Conservation (phyloP, 2,113 vertebrate species). For the Gavialis gangeticus region DNA sequence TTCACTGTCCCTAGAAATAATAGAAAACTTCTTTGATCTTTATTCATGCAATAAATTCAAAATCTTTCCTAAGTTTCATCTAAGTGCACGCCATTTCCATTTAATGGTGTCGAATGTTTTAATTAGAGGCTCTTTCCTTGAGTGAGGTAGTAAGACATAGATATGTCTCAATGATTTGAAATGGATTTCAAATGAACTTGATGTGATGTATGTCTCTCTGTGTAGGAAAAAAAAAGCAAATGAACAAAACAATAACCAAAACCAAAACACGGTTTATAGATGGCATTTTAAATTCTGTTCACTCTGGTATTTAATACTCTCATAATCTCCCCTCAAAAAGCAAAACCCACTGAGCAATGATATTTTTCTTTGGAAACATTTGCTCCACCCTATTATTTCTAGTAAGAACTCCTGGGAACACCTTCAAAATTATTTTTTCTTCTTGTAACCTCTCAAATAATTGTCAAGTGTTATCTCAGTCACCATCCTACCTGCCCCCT, state of each 20-base stretch:
- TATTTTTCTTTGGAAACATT: not conserved
- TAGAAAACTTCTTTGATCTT: not conserved
- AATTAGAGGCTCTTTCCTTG: constrained; percentile 17
- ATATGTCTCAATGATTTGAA: not conserved
- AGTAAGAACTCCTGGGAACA: not conserved
- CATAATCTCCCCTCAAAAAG: not conserved
- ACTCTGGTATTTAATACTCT: not conserved
- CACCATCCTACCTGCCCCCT: not conserved
- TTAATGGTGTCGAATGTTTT: not conserved
- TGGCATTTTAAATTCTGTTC: not conserved
- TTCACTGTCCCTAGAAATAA: not conserved
- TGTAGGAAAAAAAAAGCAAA: rapidly evolving
- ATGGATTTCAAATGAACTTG: not conserved
- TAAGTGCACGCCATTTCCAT: not conserved
- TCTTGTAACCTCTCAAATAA: not conserved
- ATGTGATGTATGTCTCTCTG: not conserved
- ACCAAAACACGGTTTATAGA: not conserved
- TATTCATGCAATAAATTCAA: not conserved
- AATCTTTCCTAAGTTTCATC: not conserved
- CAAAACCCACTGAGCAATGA: not conserved
- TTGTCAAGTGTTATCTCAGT: not conserved
- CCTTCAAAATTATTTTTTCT: not conserved
- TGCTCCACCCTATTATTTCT: not conserved
- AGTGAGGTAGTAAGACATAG: not conserved
- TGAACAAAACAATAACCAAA: not conserved